These are phyloP conservation scores for Perca schrenkii DNA, from an alignment of 2,113 vertebrate species.

Conservation along the genomic window DNA sequence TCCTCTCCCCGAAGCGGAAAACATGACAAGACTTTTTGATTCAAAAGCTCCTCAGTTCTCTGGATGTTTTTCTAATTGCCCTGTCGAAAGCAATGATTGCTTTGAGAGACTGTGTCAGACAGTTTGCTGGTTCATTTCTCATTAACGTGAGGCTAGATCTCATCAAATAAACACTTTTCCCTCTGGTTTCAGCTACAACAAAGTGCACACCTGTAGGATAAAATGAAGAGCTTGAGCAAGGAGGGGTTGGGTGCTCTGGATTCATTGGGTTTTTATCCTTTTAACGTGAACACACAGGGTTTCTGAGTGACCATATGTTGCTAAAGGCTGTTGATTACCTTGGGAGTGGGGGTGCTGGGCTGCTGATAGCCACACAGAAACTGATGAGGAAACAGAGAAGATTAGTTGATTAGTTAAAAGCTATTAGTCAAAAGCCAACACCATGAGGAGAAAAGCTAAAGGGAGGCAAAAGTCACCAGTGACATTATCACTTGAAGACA, in stretches of 20 bases:
- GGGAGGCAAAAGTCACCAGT: slow-evolving; percentile 34
- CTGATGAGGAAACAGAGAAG: slow-evolving; percentile 69
- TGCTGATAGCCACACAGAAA: slow-evolving; percentile 86
- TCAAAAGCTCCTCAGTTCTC: background rate
- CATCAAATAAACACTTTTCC: background rate
- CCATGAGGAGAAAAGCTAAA: slow-evolving; percentile 26
- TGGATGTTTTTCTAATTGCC: background rate
- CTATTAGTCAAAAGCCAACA: slow-evolving; percentile 42
- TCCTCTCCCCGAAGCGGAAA: background rate
- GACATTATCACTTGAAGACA: slow-evolving; percentile 15
- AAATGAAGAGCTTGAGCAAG: slow-evolving; percentile 10
- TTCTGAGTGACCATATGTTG: slow-evolving; percentile 24
- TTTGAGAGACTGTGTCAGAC: slow-evolving; percentile 18
- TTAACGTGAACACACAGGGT: slow-evolving; percentile 25
- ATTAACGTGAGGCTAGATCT: background rate
- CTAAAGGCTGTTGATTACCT: slow-evolving; percentile 75
- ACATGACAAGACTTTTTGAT: background rate
- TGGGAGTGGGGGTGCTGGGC: slow-evolving; percentile 78
- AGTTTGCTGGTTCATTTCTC: slow-evolving; percentile 6
- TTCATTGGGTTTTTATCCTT: background rate
- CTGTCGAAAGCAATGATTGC: background rate
- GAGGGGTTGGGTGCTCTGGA: background rate
- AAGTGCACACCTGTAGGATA: slow-evolving; percentile 28
- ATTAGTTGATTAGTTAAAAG: slow-evolving; percentile 37
- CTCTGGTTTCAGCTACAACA: slow-evolving; percentile 29